A percentile compares a stretch with the other conserved stretches of the same genome.
These are phyloP conservation scores for Orchesella flavescens DNA, from an alignment of 2,888 invertebrate species.

Conservation along the genomic window DNA sequence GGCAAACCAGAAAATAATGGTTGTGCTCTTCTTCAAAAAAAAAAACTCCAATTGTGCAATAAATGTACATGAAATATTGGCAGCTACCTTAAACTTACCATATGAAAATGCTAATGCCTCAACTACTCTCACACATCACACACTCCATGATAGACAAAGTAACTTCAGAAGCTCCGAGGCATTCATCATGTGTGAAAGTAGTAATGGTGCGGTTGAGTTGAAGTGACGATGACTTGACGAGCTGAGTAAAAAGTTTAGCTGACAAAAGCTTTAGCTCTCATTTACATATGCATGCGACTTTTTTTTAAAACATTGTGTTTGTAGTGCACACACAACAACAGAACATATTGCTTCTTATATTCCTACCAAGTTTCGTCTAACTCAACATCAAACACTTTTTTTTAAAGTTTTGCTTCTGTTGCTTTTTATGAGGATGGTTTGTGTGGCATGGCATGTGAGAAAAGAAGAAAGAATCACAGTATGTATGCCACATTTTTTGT, in stretches of 20 bases:
- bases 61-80: no score
- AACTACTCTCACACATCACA: not conserved
- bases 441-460: not conserved
- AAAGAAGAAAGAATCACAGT: conserved; percentile 1
- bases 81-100: no score
- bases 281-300: conserved; percentile 55
- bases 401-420: no score
- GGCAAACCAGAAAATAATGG: no score
- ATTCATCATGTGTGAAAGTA: not conserved
- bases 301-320: conserved; percentile 24
- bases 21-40: not conserved
- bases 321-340: conserved; percentile 13
- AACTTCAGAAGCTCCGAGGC: conserved; percentile 2
- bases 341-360: no score
- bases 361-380: no score
- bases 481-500: conserved; percentile 6
- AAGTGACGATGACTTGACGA: conserved; percentile 1
- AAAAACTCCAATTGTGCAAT: not conserved
- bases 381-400: conserved; percentile 12
- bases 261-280: conserved; percentile 33
- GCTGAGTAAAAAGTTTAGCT: conserved; percentile 18
- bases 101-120: no score
- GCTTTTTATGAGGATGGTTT: no score
- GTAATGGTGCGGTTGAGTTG: no score
- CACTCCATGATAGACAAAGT: not conserved